phyloP scores from a whole-genome alignment of 1,140 invertebrate species.

The Oedothorax gibbosus region DNA sequence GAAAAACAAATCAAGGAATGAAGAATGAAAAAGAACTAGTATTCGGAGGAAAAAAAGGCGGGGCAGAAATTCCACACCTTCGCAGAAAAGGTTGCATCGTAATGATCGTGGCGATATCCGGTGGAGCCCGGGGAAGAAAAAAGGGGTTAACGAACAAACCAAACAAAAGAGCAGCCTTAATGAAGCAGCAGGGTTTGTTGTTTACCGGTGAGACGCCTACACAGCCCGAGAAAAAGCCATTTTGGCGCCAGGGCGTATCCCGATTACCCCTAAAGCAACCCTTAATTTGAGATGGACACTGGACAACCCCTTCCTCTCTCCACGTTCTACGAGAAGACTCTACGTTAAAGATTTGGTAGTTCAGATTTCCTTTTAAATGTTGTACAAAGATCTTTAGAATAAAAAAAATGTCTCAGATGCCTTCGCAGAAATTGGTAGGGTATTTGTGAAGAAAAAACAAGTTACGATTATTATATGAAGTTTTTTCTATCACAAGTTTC shows the following conservation, averaged over 20 bases:
- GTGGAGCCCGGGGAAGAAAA: conserved; percentile 3
- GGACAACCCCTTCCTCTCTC: too few species aligned
- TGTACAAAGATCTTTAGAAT: too few species aligned
- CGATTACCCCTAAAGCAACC: background rate
- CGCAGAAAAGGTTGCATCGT: conserved; percentile 27
- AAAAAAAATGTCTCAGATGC: too few species aligned
- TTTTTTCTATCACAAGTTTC: too few species aligned
- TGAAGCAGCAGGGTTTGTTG: conserved; percentile 2
- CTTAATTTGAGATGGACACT: too few species aligned
- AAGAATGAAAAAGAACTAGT: background rate
- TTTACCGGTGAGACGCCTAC: conserved; percentile 32
- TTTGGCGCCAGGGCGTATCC: conserved; percentile 35
- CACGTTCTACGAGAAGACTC: too few species aligned
- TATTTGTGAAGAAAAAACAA: too few species aligned
- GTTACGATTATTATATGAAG: too few species aligned
- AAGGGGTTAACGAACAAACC: conserved; percentile 24
- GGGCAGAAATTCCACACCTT: conserved; percentile 41
- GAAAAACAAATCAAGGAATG: background rate
- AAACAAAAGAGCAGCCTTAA: conserved; percentile 8
- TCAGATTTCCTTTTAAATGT: too few species aligned
- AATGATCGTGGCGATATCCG: conserved; percentile 43
- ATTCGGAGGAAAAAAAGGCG: conserved; percentile 1
- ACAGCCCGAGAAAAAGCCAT: conserved; percentile 10
- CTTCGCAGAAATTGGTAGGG: too few species aligned
- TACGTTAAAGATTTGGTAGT: too few species aligned